A percentile compares a stretch with the other conserved stretches of the same genome.
phyloP scores from a whole-genome alignment of 2,888 invertebrate genomes.

The Sussaba pulchella region DNA sequence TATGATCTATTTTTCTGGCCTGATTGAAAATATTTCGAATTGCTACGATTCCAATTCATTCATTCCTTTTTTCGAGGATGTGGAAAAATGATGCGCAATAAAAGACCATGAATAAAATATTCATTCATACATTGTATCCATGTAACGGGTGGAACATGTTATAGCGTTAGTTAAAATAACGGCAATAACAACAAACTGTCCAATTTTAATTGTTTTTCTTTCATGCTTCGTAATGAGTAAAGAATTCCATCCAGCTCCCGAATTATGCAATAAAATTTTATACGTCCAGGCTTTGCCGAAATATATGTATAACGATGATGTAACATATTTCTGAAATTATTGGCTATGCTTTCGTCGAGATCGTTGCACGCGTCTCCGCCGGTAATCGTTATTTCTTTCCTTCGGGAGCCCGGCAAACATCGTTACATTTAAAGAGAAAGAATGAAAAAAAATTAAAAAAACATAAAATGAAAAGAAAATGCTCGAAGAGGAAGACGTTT shows the following conservation, averaged over 20 bases:
- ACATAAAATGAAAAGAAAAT: slow-evolving; percentile 26
- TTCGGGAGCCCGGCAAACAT: not conserved
- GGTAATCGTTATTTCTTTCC: slow-evolving; percentile 20
- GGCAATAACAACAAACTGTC: no score
- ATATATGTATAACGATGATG: slow-evolving; percentile 4
- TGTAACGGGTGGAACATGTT: no score
- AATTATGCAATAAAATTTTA: not conserved
- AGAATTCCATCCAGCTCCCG: not conserved
- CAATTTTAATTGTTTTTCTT: slow-evolving; percentile 10
- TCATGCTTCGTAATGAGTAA: not conserved
- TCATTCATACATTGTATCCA: no score
- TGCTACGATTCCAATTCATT: no score
- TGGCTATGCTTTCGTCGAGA: slow-evolving; percentile 11
- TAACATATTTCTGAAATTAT: slow-evolving; percentile 3
- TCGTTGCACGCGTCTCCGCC: slow-evolving; percentile 7
- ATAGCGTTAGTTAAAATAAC: no score
- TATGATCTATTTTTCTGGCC: no score
- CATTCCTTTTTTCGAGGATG: no score
- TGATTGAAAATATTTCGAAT: no score
- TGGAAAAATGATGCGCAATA: no score
- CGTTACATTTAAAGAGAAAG: slow-evolving; percentile 35
- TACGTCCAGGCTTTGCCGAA: not conserved
- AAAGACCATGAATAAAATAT: no score
- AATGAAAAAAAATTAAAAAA: slow-evolving; percentile 19
- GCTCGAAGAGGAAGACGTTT: slow-evolving; percentile 39